Conservation (phyloP, 2,888 invertebrate species). For the Formica aserva region DNA sequence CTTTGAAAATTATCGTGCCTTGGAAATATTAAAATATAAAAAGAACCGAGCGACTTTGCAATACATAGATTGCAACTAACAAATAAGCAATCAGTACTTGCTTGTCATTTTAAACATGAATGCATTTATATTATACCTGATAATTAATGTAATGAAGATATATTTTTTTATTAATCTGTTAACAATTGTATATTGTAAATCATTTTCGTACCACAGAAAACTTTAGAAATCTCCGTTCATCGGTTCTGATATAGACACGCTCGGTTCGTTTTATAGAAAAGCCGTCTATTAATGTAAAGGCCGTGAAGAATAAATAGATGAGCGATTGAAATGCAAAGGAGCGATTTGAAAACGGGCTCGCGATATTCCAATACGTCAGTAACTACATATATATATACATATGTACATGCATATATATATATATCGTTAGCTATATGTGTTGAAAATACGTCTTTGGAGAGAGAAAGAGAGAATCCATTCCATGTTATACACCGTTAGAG, state of each 20-base stretch:
- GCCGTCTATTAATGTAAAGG: conserved; percentile 30
- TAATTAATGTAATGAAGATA: conserved; percentile 12
- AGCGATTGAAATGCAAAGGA: conserved; percentile 31
- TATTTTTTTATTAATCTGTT: not conserved
- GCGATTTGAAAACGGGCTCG: conserved; percentile 58
- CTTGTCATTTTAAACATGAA: conserved; percentile 1
- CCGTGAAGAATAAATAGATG: conserved; percentile 25
- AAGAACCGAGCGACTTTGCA: conserved; percentile 11
- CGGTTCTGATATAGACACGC: conserved; percentile 1
- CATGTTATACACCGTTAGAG: conserved; percentile 66
- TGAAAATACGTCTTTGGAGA: conserved; percentile 65
- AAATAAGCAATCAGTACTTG: not conserved
- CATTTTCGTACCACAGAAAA: not conserved
- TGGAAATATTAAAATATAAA: conserved; percentile 12
- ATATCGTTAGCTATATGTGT: conserved; percentile 61
- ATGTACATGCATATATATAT: conserved; percentile 23
- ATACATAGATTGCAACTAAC: not conserved
- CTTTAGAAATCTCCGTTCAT: not conserved
- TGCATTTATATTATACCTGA: not conserved
- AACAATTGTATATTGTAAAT: not conserved
- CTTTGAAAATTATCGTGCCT: conserved; percentile 29
- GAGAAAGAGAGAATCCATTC: conserved; percentile 66
- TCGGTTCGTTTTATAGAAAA: conserved; percentile 44
- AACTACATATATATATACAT: not conserved
- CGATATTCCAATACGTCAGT: conserved; percentile 33